Base-by-base conservation (phyloP, 1,140 invertebrate species). In the Polyergus mexicanus region DNA sequence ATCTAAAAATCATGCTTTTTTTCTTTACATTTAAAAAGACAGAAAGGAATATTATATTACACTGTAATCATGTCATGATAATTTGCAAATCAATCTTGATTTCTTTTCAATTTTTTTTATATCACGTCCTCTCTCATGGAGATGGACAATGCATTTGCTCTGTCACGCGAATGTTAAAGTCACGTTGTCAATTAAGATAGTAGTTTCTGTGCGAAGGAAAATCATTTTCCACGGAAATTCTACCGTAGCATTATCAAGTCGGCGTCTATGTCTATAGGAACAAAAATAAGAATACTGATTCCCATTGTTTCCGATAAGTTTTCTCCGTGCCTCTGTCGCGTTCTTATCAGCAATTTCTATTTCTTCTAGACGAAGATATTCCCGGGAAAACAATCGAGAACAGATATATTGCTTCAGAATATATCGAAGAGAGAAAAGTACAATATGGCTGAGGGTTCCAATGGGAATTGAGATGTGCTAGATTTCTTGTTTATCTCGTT, bases 121-220 rank as follows among this genome's bases (percentile, higher is more conserved):
- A 3, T 5, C 19, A 4, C 19, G 13, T 28, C 2, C 13, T 25
- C 66, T 22, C 54, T 54, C 38, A 54, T 22, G 28, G 19, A 4
- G 5, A 83, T 47, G 25, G 38, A 25, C 13, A 54, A 41, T 35
- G 35, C 32, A 25, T 10, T 8, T 68, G 22, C 19, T 1, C 13
- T 11, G n/a, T 13, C 35, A 41, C 32, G 58, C 69, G n/a, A 81
- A 56, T 77, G 80, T 63, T 80, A 87, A 83, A 87, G 87, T 85
- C 32, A 54, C 32, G n/a, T 68, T 35, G 56, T 81, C 62, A 85
- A 89, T 89, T 87, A 87, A 89, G 56, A 56, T 47, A 78, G 66
- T 28, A 87, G 75, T 89, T 86, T 32, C 32, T 65, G 60, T 32
- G 32, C 25, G 4, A 60, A 77, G 44, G 47, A 11, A 11, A 11